These are phyloP conservation scores for Xylota segnis DNA, from an alignment of 2,888 invertebrate genomes.

Conservation along the genomic window DNA sequence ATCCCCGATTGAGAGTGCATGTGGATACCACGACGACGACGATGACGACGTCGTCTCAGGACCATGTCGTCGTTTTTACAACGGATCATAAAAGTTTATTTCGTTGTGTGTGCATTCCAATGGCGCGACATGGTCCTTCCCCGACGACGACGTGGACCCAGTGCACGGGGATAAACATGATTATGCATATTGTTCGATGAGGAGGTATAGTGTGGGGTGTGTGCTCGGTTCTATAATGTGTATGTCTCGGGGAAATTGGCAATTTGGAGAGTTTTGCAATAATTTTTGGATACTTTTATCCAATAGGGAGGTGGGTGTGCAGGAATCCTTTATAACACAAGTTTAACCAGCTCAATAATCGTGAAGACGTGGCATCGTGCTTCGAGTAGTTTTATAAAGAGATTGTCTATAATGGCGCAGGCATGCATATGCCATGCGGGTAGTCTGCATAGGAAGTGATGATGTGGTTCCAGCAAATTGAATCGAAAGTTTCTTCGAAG, in stretches of 20 bases:
- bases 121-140: conserved; percentile 66
- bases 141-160: conserved; percentile 9
- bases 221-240: not conserved
- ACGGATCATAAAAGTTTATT: conserved; percentile 74
- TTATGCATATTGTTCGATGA: conserved; percentile 69
- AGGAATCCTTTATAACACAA: conserved; percentile 19
- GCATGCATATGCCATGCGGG: conserved; percentile 23
- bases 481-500: conserved; percentile 48
- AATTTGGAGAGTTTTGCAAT: conserved; percentile 71
- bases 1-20: conserved; percentile 58
- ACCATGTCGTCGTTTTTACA: conserved; percentile 59
- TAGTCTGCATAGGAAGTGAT: conserved; percentile 1
- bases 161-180: conserved; percentile 37
- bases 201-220: conserved; percentile 25
- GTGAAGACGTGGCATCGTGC: conserved; percentile 54
- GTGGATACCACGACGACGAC: conserved; percentile 13
- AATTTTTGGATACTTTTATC: conserved; percentile 53
- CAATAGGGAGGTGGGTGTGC: conserved; percentile 23
- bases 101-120: conserved; percentile 47
- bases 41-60: conserved; percentile 42
- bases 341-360: conserved; percentile 65
- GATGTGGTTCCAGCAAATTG: conserved; percentile 47
- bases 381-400: conserved; percentile 50
- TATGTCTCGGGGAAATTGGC: conserved; percentile 62
- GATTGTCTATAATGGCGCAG: conserved; percentile 53